Evolutionary conservation across 2,797 vertebrate genomes (phyloP), one percentile per base, ranked within the genome.

Genomic region (Aphelocoma californica): DNA sequence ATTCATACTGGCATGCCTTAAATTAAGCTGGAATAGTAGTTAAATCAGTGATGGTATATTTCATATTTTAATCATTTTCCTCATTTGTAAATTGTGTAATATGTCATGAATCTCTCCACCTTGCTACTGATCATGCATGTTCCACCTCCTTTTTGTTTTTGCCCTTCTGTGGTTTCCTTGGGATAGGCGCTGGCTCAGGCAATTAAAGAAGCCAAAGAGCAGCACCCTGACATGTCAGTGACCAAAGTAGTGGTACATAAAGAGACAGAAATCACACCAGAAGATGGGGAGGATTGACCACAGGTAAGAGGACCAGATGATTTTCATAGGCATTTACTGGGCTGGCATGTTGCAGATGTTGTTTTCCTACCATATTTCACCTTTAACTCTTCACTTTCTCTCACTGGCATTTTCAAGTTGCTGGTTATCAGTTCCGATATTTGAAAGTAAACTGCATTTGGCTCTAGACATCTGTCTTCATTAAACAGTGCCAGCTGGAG

Each of bases 181-280:
- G 98, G 98, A 98, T 98, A 99, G 99, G 99, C 99, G 97, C 98
- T 99, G 98, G 99, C 99, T 99, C 99, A 99, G 98, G 99, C 99
- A 98, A 99, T 99, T 98, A 99, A 99, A 99, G 99, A 99, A 98
- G 99, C 99, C 98, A 99, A 99, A 99, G 99, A 99, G 98, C 99
- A 99, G 98, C 99, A 99, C 98, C 99, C 99, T 98, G 99, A 99
- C 98, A 99, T 99, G 99, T 99, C 99, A 98, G 99, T 99, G 98
- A 99, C 99, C 99, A 99, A 99, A 98, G 99, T 99, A 99, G 99
- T 99, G 98, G 99, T 99, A 97, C 99, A 99, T 99, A 99, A 99
- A 99, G 99, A 99, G 98, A 99, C 99, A 98, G 99, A 99, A 98
- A 99, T 99, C 98, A 99, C 99, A 87, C 98, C 99, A 88, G 99